Conservation (phyloP, 30 jellyfish, hydroid and myxozoan species). For the Aurelia sp. region DNA sequence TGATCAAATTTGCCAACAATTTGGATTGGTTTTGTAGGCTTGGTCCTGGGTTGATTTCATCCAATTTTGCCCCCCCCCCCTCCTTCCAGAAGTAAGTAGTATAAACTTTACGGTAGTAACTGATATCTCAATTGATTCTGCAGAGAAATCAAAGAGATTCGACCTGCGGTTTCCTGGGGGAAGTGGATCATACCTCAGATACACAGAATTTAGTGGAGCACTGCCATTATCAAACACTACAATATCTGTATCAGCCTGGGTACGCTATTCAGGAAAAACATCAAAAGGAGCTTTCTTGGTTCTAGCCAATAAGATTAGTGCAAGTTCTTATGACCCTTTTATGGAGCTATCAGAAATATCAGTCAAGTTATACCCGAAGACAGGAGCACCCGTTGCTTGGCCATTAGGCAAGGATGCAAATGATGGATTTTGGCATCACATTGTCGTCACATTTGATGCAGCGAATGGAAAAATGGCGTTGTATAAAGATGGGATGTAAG, state of each 20-base stretch:
- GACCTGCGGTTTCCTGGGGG: conserved; percentile 89
- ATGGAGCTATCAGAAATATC: conserved; percentile 15
- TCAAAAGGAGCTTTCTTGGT: conserved; percentile 28
- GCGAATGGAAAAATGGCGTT: conserved; percentile 22
- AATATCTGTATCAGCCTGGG: conserved; percentile 70
- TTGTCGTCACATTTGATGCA: conserved; percentile 44
- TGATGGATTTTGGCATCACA: conserved; percentile 83
- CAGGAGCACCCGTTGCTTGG: conserved; percentile 13
- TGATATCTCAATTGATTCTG: not conserved
- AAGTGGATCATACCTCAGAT: conserved; percentile 60
- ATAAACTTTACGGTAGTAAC: too few species aligned
- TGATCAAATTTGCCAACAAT: too few species aligned
- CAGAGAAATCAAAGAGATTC: conserved; percentile 80
- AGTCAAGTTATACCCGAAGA: conserved; percentile 6
- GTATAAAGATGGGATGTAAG: conserved; percentile 41
- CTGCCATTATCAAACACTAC: not conserved
- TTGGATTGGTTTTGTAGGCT: not conserved
- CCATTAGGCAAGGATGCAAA: conserved; percentile 36
- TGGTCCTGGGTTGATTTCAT: not conserved
- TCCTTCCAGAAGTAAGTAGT: too few species aligned
- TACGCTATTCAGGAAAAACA: conserved; percentile 56
- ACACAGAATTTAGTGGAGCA: conserved; percentile 26
- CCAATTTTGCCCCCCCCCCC: not conserved
- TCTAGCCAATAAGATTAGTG: conserved; percentile 15
- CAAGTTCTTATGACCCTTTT: not conserved